Percentiles rank a stretch among this genome's conserved stretches.
Evolutionary conservation across 2,888 invertebrate genomes (phyloP).

Genomic region (Drosophila quinaria): DNA sequence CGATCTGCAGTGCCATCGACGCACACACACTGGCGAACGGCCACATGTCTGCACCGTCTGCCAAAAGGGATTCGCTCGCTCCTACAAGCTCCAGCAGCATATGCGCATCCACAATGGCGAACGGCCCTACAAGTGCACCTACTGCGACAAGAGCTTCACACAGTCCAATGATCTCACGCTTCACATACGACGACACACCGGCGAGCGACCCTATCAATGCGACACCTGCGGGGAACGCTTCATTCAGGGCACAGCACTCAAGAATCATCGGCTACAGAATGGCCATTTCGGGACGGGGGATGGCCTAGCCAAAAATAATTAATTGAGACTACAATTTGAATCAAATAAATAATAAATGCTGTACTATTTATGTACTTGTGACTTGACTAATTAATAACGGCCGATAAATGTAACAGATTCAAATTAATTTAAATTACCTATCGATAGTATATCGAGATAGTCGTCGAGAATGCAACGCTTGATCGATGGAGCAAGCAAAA

Average conservation of each 20-base stretch:
- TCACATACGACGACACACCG: conserved; percentile 90
- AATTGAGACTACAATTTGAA: neutral
- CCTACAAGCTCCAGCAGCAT: conserved; percentile 88
- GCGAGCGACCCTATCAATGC: conserved; percentile 89
- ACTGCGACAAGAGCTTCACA: conserved; percentile 87
- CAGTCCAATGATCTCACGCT: conserved; percentile 91
- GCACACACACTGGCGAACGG: conserved; percentile 88
- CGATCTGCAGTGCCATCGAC: conserved; percentile 88
- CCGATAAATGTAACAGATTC: no score
- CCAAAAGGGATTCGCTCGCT: conserved; percentile 87
- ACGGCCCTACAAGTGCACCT: conserved; percentile 88
- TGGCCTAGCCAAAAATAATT: conserved; percentile 27
- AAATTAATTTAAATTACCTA: no score
- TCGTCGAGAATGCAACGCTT: no score
- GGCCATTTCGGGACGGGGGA: conserved; percentile 59
- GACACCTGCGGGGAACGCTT: conserved; percentile 90
- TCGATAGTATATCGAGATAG: no score
- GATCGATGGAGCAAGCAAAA: no score
- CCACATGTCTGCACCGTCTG: conserved; percentile 86
- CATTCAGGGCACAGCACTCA: conserved; percentile 89
- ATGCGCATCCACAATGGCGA: conserved; percentile 88
- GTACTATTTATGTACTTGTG: neutral
- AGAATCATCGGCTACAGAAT: conserved; percentile 87
- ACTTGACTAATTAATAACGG: no score
- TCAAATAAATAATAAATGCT: neutral